Conservation (phyloP, 2,113 vertebrate genomes). For the Pseudonaja textilis region DNA sequence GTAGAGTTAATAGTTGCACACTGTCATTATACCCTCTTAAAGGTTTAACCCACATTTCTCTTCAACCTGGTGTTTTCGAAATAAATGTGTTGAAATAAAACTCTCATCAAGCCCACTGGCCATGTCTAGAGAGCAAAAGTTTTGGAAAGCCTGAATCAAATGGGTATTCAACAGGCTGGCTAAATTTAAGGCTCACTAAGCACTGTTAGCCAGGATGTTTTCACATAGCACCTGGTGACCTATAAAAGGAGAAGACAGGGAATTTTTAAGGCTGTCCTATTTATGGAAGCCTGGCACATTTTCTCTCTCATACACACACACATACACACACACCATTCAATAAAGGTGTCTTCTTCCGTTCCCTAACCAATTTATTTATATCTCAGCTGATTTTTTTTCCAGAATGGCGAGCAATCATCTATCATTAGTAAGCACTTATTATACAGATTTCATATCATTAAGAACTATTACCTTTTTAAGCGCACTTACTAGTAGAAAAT, state of each 20-base stretch:
- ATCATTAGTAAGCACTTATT: not conserved
- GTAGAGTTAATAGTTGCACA: constrained; percentile 66
- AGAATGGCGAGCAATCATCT: not conserved
- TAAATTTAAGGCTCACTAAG: constrained; percentile 31
- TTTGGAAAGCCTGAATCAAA: constrained; percentile 17
- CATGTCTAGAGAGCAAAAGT: not conserved
- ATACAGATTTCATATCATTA: not conserved
- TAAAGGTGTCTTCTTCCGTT: not conserved
- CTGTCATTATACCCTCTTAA: constrained; percentile 42
- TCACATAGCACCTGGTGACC: constrained; percentile 14
- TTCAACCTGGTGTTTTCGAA: not conserved
- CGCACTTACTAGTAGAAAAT: not conserved
- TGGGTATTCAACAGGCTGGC: constrained; percentile 30
- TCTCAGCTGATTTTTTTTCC: not conserved
- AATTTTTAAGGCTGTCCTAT: not conserved
- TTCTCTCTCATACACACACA: too few species aligned
- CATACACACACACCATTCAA: not conserved
- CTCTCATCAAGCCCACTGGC: not conserved
- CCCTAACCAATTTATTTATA: not conserved
- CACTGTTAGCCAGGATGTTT: constrained; percentile 2
- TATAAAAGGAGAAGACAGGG: not conserved
- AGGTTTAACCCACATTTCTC: not conserved
- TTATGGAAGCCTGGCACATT: not conserved
- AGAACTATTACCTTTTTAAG: constrained; percentile 13
- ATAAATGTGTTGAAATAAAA: not conserved